phyloP scores from a whole-genome alignment of 2,797 vertebrate species.

The Caiman crocodilus region DNA sequence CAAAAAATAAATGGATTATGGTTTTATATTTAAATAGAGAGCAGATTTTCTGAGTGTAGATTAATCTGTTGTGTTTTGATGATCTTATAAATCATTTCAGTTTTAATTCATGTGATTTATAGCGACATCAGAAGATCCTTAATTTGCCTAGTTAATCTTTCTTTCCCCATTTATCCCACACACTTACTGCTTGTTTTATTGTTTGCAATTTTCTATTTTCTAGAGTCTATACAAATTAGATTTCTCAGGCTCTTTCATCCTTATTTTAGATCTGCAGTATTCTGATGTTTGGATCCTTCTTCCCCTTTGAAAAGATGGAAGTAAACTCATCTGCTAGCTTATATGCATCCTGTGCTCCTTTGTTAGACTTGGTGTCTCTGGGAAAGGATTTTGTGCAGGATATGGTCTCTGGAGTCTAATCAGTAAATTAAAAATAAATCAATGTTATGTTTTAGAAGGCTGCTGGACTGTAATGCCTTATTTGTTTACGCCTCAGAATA shows the following conservation, averaged over 20 bases:
- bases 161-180: neutral
- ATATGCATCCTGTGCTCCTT: neutral
- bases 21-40: neutral
- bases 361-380: neutral
- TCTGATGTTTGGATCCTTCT: neutral
- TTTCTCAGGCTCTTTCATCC: neutral
- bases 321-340: neutral
- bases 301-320: neutral
- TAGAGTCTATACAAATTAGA: neutral
- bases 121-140: neutral
- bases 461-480: neutral
- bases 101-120: neutral
- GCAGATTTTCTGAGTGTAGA: neutral
- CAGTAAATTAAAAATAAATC: neutral
- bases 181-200: neutral
- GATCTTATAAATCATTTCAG: neutral
- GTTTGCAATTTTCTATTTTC: neutral
- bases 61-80: neutral
- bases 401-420: neutral
- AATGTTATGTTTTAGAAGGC: neutral
- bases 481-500: neutral
- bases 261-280: neutral
- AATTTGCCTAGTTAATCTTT: neutral
- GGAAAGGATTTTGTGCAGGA: neutral
- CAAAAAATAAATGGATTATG: neutral